Percentiles rank a stretch among this genome's conserved stretches.
Conservation (phyloP, 2,888 invertebrate genomes). For the Dilophus febrilis region DNA sequence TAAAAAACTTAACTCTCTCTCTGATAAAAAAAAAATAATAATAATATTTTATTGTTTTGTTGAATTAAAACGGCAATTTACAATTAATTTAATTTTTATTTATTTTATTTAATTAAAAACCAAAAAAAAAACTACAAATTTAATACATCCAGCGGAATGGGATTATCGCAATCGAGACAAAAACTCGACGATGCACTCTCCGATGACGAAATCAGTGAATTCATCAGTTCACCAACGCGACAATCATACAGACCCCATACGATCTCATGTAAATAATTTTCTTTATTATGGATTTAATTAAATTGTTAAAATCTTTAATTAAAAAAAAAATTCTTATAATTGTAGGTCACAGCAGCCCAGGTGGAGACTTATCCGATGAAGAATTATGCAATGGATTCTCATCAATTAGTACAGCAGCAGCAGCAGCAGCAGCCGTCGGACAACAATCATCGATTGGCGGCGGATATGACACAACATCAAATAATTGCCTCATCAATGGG, state of each 20-base stretch:
- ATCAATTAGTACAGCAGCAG: slow-evolving; percentile 29
- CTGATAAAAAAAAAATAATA: background rate
- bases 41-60: slow-evolving; percentile 1
- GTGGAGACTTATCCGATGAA: slow-evolving; percentile 34
- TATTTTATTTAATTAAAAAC: background rate
- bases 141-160: slow-evolving; percentile 29
- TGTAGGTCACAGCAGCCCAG: slow-evolving; percentile 32
- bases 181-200: slow-evolving; percentile 60
- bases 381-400: slow-evolving; percentile 28
- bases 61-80: no score
- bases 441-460: slow-evolving; percentile 31
- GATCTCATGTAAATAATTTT: slow-evolving; percentile 33
- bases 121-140: background rate
- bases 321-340: background rate
- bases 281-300: no score
- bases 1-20: background rate
- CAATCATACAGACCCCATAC: slow-evolving; percentile 33
- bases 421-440: slow-evolving; percentile 30
- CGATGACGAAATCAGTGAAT: slow-evolving; percentile 65
- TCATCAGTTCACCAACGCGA: slow-evolving; percentile 31
- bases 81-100: no score
- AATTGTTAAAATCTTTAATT: background rate
- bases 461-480: background rate
- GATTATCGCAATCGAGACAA: slow-evolving; percentile 32
- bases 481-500: slow-evolving; percentile 30